Conservation (phyloP, 1,140 invertebrate species). For the Drosophila setifemur region DNA sequence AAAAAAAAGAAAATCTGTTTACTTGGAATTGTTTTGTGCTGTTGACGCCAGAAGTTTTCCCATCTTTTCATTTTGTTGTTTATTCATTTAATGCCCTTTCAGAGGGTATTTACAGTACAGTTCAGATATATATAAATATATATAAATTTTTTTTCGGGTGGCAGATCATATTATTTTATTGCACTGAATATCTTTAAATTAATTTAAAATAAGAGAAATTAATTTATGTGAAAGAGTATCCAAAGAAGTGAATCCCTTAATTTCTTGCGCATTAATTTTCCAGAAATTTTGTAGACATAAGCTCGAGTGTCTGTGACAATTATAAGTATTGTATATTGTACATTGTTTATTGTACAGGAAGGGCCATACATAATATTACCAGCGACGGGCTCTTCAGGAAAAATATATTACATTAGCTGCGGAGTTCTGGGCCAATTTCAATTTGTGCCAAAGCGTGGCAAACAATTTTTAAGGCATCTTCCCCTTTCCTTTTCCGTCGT, state of each 20-base stretch:
- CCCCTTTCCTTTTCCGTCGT: slow-evolving; percentile 16
- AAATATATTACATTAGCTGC: slow-evolving; percentile 74
- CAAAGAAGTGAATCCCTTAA: too few relatives aligned
- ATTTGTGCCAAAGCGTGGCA: slow-evolving; percentile 46
- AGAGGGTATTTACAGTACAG: too few relatives aligned
- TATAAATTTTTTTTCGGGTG: too few relatives aligned
- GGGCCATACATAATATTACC: too few relatives aligned
- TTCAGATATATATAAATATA: too few relatives aligned
- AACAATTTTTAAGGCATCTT: slow-evolving; percentile 42
- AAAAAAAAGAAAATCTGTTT: neutral
- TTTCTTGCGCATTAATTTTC: neutral
- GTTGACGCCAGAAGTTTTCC: neutral
- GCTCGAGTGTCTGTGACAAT: slow-evolving; percentile 43
- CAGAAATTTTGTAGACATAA: too few relatives aligned
- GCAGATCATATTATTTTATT: too few relatives aligned
- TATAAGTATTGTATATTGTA: slow-evolving; percentile 29
- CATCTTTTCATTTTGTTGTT: neutral
- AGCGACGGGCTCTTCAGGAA: neutral
- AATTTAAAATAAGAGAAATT: too few relatives aligned
- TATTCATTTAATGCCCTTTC: too few relatives aligned
- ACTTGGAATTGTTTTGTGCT: neutral
- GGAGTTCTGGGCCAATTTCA: slow-evolving; percentile 71
- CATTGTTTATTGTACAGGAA: too few relatives aligned
- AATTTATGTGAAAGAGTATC: too few relatives aligned
- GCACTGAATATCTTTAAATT: too few relatives aligned